phyloP scores from a whole-genome alignment of 2,797 vertebrate species.

The Sebastes taczanowskii region DNA sequence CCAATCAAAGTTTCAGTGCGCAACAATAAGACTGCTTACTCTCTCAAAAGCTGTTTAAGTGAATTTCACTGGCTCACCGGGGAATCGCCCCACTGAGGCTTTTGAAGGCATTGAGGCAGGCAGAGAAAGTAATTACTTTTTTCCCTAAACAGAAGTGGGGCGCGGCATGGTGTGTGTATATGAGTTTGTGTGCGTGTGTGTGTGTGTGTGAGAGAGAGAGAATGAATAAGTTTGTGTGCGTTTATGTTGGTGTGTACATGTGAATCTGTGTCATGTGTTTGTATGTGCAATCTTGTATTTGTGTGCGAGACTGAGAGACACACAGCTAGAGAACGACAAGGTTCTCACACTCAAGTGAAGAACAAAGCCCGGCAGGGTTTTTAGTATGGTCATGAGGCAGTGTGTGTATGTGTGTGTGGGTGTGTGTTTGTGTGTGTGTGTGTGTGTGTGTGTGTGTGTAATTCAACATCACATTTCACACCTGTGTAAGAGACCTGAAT shows the following conservation, averaged over 20 bases:
- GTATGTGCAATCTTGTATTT: constrained; percentile 30
- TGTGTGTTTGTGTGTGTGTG: too few species aligned
- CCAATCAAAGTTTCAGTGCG: constrained; percentile 80
- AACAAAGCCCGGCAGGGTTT: constrained; percentile 33
- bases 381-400: not conserved
- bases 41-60: constrained; percentile 85
- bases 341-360: constrained; percentile 26
- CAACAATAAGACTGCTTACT: constrained; percentile 85
- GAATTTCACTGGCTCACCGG: constrained; percentile 82
- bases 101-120: constrained; percentile 83
- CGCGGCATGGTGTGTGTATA: constrained; percentile 61
- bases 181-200: constrained; percentile 37
- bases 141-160: constrained; percentile 83
- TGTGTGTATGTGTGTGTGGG: not conserved
- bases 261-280: constrained; percentile 54
- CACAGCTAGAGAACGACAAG: constrained; percentile 25
- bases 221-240: constrained; percentile 48
- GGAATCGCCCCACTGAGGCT: constrained; percentile 82
- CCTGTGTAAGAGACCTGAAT: constrained; percentile 10
- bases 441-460: not conserved
- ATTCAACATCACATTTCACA: constrained; percentile 4
- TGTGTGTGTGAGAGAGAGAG: constrained; percentile 32
- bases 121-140: constrained; percentile 85
- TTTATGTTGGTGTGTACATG: constrained; percentile 26
- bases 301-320: constrained; percentile 28